Evolutionary conservation across 2,888 invertebrate species (phyloP).

Genomic region (Heliconius charithonia): DNA sequence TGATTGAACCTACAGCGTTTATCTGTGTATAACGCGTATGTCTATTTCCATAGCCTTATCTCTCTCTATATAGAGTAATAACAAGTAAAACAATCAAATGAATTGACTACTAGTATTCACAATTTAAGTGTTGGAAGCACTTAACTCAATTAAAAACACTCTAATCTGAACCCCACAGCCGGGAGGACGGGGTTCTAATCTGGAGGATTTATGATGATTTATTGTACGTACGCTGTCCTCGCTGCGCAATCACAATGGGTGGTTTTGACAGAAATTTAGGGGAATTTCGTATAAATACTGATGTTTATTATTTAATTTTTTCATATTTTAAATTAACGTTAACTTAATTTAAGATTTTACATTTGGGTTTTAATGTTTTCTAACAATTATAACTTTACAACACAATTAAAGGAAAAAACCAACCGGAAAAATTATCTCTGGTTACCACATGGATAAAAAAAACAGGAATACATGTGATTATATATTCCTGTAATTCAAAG

Average conservation of each 20-base stretch:
- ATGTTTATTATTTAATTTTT: neutral
- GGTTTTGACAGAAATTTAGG: constrained; percentile 26
- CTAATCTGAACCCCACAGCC: constrained; percentile 35
- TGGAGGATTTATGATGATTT: constrained; percentile 52
- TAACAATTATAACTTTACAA: no score
- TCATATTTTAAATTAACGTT: neutral
- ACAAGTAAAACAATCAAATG: constrained; percentile 7
- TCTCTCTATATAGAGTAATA: neutral
- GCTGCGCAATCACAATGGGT: constrained; percentile 14
- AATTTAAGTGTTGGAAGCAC: constrained; percentile 42
- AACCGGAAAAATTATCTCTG: no score
- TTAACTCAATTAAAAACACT: constrained; percentile 47
- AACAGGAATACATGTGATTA: no score
- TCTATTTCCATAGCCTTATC: neutral
- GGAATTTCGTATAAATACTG: neutral
- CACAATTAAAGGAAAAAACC: no score
- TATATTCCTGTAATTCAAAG: no score
- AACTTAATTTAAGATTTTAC: neutral
- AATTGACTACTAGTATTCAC: neutral
- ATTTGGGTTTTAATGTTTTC: neutral
- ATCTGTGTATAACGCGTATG: neutral
- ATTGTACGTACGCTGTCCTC: constrained; percentile 39
- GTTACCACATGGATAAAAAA: no score
- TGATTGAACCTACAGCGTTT: neutral
- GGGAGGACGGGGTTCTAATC: constrained; percentile 45